phyloP scores from a whole-genome alignment of 2,797 vertebrate genomes.

The Loris lydekkerianus region DNA sequence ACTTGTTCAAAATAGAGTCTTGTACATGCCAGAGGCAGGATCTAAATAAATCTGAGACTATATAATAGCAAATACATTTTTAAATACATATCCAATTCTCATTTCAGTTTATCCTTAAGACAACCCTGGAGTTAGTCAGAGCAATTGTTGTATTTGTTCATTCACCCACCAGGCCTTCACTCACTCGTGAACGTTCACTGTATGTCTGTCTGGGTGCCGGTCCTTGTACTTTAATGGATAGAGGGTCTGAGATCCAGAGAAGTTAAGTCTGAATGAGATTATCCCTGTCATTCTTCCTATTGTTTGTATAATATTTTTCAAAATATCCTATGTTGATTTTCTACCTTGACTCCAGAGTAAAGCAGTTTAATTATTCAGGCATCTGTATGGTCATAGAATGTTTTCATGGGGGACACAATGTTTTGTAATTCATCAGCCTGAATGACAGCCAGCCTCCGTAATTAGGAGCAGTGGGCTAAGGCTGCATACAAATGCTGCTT shows the following conservation, averaged over 20 bases:
- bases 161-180: neutral
- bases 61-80: neutral
- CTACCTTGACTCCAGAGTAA: constrained; percentile 66
- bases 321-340: constrained; percentile 77
- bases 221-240: neutral
- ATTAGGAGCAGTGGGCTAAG: constrained; percentile 65
- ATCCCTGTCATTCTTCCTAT: constrained; percentile 43
- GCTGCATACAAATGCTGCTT: constrained; percentile 81
- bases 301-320: constrained; percentile 73
- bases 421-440: constrained; percentile 70
- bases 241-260: neutral
- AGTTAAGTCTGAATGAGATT: neutral
- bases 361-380: constrained; percentile 77
- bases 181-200: neutral
- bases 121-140: neutral
- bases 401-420: constrained; percentile 74
- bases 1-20: neutral
- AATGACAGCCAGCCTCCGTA: constrained; percentile 70
- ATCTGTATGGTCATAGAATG: constrained; percentile 56
- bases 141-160: neutral
- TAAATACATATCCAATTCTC: neutral
- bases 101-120: neutral
- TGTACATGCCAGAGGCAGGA: neutral
- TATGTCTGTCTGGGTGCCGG: neutral
- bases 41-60: constrained; percentile 43